Conservation (phyloP, 2,113 vertebrate genomes). For the Protobothrops flavoviridis region DNA sequence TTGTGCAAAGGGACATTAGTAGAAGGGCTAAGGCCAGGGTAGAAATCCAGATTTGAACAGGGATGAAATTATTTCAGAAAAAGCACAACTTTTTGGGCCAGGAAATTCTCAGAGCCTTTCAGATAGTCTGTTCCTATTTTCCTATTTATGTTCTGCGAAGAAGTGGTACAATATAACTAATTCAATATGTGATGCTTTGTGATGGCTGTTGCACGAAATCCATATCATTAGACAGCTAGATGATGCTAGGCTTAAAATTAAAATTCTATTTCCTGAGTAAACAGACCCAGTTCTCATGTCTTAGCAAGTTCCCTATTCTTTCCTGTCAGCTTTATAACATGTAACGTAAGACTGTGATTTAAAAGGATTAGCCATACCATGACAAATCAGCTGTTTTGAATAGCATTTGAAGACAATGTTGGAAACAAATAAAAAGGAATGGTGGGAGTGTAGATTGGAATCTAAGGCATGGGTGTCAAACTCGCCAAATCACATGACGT, state of each 20-base stretch:
- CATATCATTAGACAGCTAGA: constrained; percentile 19
- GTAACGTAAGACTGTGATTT: constrained; percentile 64
- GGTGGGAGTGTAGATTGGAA: neutral
- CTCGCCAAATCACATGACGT: no score
- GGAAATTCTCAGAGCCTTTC: neutral
- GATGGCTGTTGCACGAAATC: constrained; percentile 13
- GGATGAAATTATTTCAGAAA: neutral
- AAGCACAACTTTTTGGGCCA: neutral
- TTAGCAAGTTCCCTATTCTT: constrained; percentile 68
- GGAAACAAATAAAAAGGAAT: constrained; percentile 1
- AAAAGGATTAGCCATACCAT: constrained; percentile 62
- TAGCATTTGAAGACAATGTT: constrained; percentile 1
- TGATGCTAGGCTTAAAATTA: constrained; percentile 2
- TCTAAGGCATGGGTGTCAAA: neutral
- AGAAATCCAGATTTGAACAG: neutral
- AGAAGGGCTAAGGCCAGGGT: neutral
- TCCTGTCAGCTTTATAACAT: constrained; percentile 65
- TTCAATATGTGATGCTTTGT: constrained; percentile 25
- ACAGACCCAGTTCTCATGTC: constrained; percentile 54
- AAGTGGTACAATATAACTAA: constrained; percentile 19
- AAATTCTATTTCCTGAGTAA: constrained; percentile 49
- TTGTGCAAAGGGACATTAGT: neutral
- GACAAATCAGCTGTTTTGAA: constrained; percentile 60
- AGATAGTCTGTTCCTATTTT: neutral
- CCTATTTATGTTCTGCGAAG: neutral